Base-by-base conservation (phyloP, 1,140 invertebrate species). In the Paralvinella palmiformis region DNA sequence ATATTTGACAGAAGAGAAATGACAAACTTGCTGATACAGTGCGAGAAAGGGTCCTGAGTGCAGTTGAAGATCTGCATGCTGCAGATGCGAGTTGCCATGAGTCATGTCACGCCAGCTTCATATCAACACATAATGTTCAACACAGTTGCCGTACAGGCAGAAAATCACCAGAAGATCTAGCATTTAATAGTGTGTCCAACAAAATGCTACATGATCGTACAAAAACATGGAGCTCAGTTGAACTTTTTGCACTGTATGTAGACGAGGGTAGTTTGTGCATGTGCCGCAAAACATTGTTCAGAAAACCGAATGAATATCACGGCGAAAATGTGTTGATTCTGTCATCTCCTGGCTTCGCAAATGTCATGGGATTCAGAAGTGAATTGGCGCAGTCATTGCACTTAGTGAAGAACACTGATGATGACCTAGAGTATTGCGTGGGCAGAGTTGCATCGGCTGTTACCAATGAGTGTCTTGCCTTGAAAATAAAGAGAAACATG, bases 161-260 rank as follows among this genome's bases (percentile, higher is more conserved):
- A n/a, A n/a, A n/a, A n/a, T n/a, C n/a, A n/a, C n/a, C n/a, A n/a
- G 44, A 48, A 48, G 44, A 48, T 48, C 10, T 48, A 48, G 44
- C 44, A 48, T 48, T 48, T 10, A 48, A 10, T 2, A 48, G 10
- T 10, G 44, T 48, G 44, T 48, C n/a, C 2, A 48, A 48, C n/a
- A n/a, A n/a, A 48, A 48, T 48, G 44, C 44, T 48, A 48, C 44
- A 48, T 3, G 44, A 48, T 48, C 44, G 44, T 48, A 2, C n/a
- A 10, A 48, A 10, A 48, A 48, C 44, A 10, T 10, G 44, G 44
- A 48, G 44, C 44, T 48, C 44, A 24, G 44, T 48, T 48, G 44
- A 2, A 24, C 44, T 48, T 2, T 48, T 48, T 10, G 44, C 2
- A 10, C 2, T 48, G 2, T 48, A 48, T 48, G 44, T 48, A 48